These are phyloP conservation scores for Tachysurus fulvidraco DNA, from an alignment of 2,113 vertebrate species.

Conservation along the genomic window DNA sequence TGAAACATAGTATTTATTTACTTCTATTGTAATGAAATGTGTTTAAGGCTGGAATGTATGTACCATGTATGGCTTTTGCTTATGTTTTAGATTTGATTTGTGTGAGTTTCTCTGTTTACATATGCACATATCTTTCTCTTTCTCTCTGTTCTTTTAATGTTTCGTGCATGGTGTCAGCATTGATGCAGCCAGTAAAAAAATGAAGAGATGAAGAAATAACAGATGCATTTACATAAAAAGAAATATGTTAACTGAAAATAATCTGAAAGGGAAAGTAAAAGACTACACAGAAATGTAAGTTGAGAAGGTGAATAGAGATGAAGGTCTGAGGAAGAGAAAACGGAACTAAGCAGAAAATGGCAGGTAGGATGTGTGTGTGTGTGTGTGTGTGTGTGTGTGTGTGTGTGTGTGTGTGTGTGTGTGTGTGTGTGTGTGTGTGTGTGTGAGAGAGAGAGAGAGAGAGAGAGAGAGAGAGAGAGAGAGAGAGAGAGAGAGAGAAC, in stretches of 20 bases:
- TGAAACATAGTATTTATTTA: background rate
- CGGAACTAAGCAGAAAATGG: slow-evolving; percentile 39
- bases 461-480: background rate
- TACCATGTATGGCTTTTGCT: background rate
- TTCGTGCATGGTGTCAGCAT: slow-evolving; percentile 42
- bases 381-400: background rate
- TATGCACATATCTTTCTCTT: background rate
- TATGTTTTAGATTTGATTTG: background rate
- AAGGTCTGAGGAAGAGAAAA: slow-evolving; percentile 24
- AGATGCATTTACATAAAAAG: background rate
- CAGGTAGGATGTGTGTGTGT: slow-evolving; percentile 1
- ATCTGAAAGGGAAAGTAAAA: background rate
- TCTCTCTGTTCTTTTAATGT: slow-evolving; percentile 2
- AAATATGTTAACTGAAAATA: background rate
- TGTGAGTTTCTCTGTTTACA: background rate
- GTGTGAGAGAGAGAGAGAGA: background rate
- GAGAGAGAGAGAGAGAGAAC: slow-evolving; percentile 22
- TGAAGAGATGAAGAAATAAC: background rate
- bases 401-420: background rate
- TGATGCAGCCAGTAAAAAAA: slow-evolving; percentile 38
- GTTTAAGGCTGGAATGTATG: background rate
- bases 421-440: background rate
- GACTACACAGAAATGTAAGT: background rate
- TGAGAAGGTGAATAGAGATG: background rate
- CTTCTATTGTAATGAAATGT: background rate